Conservation (phyloP, 2,797 vertebrate genomes). For the Champsocephalus esox region DNA sequence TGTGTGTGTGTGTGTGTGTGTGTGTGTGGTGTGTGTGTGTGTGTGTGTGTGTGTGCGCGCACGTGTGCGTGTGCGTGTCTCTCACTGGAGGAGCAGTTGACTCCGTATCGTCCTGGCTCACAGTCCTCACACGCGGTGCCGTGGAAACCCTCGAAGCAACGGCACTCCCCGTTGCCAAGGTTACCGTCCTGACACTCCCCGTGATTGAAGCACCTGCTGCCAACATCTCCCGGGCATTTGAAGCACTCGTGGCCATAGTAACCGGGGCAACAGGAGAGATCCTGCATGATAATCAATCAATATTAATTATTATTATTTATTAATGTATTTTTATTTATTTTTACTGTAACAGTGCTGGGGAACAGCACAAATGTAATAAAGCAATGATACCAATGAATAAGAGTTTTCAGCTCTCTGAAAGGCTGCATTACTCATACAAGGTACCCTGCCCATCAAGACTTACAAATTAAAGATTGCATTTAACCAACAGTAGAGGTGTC, state of each 20-base stretch:
- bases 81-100: constrained; percentile 90
- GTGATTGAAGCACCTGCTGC: constrained; percentile 90
- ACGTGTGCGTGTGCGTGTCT: not conserved
- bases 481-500: too few species aligned
- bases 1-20: not conserved
- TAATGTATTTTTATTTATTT: not conserved
- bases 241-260: constrained; percentile 93
- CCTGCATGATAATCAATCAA: constrained; percentile 72
- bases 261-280: constrained; percentile 90
- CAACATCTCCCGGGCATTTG: constrained; percentile 90
- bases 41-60: not conserved
- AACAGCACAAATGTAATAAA: too few species aligned
- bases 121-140: constrained; percentile 95
- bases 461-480: not conserved
- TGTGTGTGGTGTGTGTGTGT: not conserved
- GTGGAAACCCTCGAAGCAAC: constrained; percentile 93
- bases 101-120: constrained; percentile 91
- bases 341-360: not conserved
- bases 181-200: constrained; percentile 91
- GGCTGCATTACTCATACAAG: constrained; percentile 2
- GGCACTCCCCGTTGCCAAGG: constrained; percentile 90
- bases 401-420: not conserved
- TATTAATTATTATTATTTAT: not conserved
- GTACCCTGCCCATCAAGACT: too few species aligned
- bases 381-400: constrained; percentile 7